phyloP scores from a whole-genome alignment of 2,797 vertebrate species.

The Dipus sagitta region DNA sequence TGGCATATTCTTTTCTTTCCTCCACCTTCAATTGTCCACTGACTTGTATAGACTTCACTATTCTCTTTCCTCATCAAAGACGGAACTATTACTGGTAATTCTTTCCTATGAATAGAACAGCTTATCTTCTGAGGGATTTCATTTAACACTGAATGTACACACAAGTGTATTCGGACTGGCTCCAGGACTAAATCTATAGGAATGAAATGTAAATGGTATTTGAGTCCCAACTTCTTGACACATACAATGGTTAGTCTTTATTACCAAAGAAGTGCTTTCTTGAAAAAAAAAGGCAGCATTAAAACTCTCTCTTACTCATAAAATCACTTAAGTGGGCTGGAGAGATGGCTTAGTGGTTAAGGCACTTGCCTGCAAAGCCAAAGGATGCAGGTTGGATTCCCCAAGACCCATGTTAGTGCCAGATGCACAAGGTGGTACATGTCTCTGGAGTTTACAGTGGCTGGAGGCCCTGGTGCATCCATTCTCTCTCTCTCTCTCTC shows the following conservation, averaged over 20 bases:
- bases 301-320: too few species aligned
- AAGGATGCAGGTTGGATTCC: too few species aligned
- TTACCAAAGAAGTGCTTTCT: constrained; percentile 53
- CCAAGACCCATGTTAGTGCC: too few species aligned
- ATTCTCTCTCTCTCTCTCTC: too few species aligned
- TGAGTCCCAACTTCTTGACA: not conserved
- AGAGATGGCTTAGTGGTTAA: too few species aligned
- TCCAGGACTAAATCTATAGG: not conserved
- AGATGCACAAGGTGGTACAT: too few species aligned
- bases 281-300: constrained; percentile 12
- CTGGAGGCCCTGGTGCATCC: too few species aligned
- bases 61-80: not conserved
- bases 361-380: too few species aligned
- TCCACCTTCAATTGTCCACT: not conserved
- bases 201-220: not conserved
- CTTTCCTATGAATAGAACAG: not conserved
- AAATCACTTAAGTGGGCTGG: too few species aligned
- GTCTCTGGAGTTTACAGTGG: too few species aligned
- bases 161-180: constrained; percentile 47
- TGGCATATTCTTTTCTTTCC: not conserved
- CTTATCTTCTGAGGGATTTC: constrained; percentile 23
- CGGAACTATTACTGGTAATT: not conserved
- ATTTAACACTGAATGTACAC: not conserved
- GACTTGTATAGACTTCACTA: not conserved
- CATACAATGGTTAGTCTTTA: not conserved